Conservation (phyloP, 2,888 invertebrate species). For the Latheticus oryzae region DNA sequence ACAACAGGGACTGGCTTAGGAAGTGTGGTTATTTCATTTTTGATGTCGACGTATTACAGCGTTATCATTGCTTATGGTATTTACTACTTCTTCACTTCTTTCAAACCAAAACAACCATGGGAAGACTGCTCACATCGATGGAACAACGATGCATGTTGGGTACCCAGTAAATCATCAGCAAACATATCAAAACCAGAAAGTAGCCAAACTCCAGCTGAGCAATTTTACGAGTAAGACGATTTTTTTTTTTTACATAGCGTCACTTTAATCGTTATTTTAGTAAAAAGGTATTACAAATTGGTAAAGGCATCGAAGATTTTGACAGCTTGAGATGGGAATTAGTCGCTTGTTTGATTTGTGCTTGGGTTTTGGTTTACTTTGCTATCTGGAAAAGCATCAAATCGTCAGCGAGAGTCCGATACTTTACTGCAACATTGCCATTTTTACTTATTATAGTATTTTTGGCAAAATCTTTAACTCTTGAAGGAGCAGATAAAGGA, state of each 20-base stretch:
- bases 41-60: slow-evolving; percentile 96
- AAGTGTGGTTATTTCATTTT: slow-evolving; percentile 93
- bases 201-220: slow-evolving; percentile 88
- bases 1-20: slow-evolving; percentile 91
- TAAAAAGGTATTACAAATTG: slow-evolving; percentile 87
- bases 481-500: slow-evolving; percentile 89
- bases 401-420: slow-evolving; percentile 91
- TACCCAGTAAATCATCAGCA: slow-evolving; percentile 69
- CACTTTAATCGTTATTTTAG: slow-evolving; percentile 69
- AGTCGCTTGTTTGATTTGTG: slow-evolving; percentile 87
- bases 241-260: slow-evolving; percentile 14
- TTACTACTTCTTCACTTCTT: slow-evolving; percentile 92
- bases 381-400: slow-evolving; percentile 97
- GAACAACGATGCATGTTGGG: slow-evolving; percentile 90
- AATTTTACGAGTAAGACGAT: slow-evolving; percentile 87
- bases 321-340: slow-evolving; percentile 89
- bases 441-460: slow-evolving; percentile 89
- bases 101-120: slow-evolving; percentile 91
- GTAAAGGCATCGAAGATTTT: slow-evolving; percentile 84
- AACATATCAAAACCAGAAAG: slow-evolving; percentile 77
- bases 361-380: slow-evolving; percentile 95
- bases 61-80: slow-evolving; percentile 95
- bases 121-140: slow-evolving; percentile 85
- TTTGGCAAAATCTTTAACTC: slow-evolving; percentile 86
- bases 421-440: slow-evolving; percentile 93